phyloP scores from a whole-genome alignment of 2,113 vertebrate species.

The Anarhynchus alexandrinus region DNA sequence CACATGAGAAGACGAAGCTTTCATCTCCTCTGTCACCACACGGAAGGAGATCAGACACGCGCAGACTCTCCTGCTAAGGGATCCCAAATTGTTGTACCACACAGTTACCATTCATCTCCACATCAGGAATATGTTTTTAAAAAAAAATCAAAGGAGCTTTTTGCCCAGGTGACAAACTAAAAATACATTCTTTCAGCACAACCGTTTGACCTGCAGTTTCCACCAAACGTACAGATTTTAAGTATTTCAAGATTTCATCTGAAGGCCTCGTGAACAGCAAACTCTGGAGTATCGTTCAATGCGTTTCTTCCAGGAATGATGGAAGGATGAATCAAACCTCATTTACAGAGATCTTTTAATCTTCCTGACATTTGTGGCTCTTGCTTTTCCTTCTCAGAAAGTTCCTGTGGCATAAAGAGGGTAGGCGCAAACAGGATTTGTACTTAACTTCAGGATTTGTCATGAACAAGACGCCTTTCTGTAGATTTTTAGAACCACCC shows the following conservation, averaged over 20 bases:
- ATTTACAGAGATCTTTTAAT: background rate
- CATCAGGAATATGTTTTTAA: background rate
- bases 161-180: background rate
- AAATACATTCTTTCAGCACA: background rate
- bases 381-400: background rate
- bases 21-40: background rate
- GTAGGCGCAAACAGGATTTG: background rate
- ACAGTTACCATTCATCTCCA: background rate
- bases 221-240: background rate
- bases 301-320: background rate
- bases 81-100: background rate
- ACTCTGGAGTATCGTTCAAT: background rate
- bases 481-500: background rate
- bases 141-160: background rate
- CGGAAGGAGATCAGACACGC: background rate
- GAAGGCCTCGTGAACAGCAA: background rate
- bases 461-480: background rate
- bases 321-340: slow-evolving; percentile 3
- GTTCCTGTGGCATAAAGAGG: background rate
- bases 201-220: background rate
- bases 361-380: background rate
- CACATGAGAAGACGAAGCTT: background rate
- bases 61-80: background rate
- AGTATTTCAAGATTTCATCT: background rate
- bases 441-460: background rate